A percentile compares a stretch with the other conserved stretches of the same genome.
Evolutionary conservation across 1,140 invertebrate genomes (phyloP).

Genomic region (Stegodyphus mimosarum): DNA sequence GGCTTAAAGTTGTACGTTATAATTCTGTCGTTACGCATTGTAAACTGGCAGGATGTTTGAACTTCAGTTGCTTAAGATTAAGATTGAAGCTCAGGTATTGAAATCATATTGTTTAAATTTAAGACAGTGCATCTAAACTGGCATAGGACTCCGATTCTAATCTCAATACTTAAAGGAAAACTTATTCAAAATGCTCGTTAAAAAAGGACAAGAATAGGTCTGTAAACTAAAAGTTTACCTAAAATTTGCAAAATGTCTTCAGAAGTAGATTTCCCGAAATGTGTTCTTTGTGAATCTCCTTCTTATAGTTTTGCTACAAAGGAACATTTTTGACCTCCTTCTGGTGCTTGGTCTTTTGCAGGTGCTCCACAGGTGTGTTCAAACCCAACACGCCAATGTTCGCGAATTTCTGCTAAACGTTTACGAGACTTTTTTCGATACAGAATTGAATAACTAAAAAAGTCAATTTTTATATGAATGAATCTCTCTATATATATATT

Average conservation of each 20-base stretch:
- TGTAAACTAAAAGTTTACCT: conserved; percentile 14
- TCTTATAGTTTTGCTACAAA: conserved; percentile 60
- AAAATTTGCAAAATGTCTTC: neutral
- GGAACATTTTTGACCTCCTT: conserved; percentile 52
- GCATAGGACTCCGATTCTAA: too few species aligned
- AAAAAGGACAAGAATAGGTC: neutral
- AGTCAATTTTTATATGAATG: conserved; percentile 61
- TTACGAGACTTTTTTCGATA: conserved; percentile 58
- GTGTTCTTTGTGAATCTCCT: conserved; percentile 54
- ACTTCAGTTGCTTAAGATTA: too few species aligned
- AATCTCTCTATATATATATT: conserved; percentile 60
- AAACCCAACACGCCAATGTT: neutral
- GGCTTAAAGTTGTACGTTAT: too few species aligned
- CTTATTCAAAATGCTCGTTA: too few species aligned
- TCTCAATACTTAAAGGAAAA: too few species aligned
- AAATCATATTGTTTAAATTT: too few species aligned
- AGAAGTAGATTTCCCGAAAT: conserved; percentile 32
- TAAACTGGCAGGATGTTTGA: too few species aligned
- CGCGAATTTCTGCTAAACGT: conserved; percentile 58
- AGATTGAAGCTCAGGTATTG: too few species aligned
- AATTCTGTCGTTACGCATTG: too few species aligned
- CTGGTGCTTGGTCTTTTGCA: conserved; percentile 56
- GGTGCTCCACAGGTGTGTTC: conserved; percentile 39
- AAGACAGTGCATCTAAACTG: too few species aligned
- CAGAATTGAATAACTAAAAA: conserved; percentile 57